A percentile compares a stretch with the other conserved stretches of the same genome.
These are phyloP conservation scores for Lucilia sericata DNA, from an alignment of 1,140 invertebrate genomes.

Conservation along the genomic window DNA sequence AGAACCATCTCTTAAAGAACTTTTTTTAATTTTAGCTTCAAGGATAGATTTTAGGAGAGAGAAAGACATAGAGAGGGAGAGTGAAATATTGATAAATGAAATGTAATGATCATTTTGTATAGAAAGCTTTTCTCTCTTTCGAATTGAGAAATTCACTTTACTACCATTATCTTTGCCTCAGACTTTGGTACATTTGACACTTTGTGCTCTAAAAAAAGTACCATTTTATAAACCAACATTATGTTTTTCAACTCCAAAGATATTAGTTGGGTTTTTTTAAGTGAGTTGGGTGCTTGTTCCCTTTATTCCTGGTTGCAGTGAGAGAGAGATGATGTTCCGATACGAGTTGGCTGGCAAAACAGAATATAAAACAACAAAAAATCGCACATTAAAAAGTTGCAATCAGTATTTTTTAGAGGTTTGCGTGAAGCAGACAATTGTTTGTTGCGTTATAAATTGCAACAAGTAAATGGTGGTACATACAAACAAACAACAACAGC, in stretches of 20 bases:
- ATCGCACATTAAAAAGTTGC: conserved; percentile 28
- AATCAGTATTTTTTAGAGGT: conserved; percentile 37
- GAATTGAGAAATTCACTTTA: no score
- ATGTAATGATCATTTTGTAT: no score
- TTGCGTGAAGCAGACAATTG: conserved; percentile 43
- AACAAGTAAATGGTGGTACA: conserved; percentile 25
- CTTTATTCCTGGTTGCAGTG: not conserved
- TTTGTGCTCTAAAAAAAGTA: not conserved
- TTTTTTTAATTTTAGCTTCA: no score
- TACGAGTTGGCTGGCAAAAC: not conserved
- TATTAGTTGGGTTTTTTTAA: conserved; percentile 21
- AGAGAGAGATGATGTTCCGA: conserved; percentile 27
- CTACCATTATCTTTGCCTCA: no score
- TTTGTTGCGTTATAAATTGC: conserved; percentile 40
- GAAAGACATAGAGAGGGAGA: no score
- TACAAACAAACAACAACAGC: conserved; percentile 9
- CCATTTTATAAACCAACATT: no score
- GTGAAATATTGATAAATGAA: no score
- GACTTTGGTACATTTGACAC: no score
- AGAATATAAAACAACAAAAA: not conserved
- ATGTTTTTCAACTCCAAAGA: not conserved
- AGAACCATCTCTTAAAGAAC: no score
- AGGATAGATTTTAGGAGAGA: no score
- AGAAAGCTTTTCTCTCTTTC: no score
- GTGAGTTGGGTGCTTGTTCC: conserved; percentile 28